Evolutionary conservation across 2,797 vertebrate species (phyloP).

Genomic region (Chloroceryle inda): DNA sequence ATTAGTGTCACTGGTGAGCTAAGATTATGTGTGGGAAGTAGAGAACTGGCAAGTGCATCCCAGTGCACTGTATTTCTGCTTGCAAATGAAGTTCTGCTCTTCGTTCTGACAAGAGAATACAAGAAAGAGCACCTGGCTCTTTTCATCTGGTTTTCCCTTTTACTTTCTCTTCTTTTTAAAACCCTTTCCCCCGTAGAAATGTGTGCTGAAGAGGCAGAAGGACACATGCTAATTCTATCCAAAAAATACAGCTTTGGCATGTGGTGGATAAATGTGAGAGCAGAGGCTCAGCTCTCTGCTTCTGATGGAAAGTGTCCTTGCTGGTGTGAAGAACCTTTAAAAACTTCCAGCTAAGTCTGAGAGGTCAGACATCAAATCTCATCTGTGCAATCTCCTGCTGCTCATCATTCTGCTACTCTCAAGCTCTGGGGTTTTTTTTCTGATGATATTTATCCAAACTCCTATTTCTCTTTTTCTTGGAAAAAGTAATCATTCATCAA

Average conservation of each 20-base stretch:
- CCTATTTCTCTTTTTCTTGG: conserved; percentile 1
- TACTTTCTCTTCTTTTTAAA: not conserved
- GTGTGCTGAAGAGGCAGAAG: not conserved
- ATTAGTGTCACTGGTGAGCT: not conserved
- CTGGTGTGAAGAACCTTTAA: conserved; percentile 15
- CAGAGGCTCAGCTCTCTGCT: not conserved
- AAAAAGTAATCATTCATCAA: not conserved
- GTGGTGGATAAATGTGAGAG: not conserved
- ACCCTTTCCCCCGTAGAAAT: not conserved
- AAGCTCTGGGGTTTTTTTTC: not conserved
- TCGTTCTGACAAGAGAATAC: not conserved
- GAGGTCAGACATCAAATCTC: conserved; percentile 43
- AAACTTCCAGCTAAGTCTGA: conserved; percentile 21
- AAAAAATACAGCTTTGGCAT: not conserved
- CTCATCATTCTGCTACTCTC: conserved; percentile 39
- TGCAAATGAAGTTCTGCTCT: not conserved
- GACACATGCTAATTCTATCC: not conserved
- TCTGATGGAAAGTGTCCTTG: conserved; percentile 12
- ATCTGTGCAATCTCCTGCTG: conserved; percentile 33
- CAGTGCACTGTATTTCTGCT: not conserved
- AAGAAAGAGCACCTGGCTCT: conserved; percentile 11
- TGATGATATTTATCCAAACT: conserved; percentile 51
- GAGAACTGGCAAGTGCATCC: not conserved
- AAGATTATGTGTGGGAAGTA: not conserved
- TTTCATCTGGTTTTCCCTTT: not conserved